Evolutionary conservation across 1,140 invertebrate species (phyloP), one percentile per base, ranked within the genome.

Genomic region (Drosophila sechellia): DNA sequence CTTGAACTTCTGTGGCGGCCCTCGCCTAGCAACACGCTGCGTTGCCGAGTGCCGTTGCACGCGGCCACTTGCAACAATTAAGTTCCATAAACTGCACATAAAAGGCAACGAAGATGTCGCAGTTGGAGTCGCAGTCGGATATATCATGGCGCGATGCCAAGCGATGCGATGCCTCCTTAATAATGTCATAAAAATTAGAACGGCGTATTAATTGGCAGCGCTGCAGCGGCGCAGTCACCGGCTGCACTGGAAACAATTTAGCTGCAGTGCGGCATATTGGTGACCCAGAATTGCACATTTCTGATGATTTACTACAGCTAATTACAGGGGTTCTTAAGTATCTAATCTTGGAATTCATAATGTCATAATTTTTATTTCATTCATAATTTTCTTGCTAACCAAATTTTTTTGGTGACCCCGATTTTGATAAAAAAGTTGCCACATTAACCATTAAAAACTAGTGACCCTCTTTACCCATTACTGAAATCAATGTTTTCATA

Each of bases 141-240:
- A 68, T 68, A 68, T 68, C 60, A 66, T 68, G 60, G 60, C 6
- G 64, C 64, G 59, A 64, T 65, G 37, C 64, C 20, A 66, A 42
- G 45, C 63, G 55, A 77, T 55, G 65, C 71, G 77, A 73, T 74
- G 77, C 83, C 84, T 89, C 72, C 84, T 89, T 90, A 89, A 89
- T 89, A 89, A 89, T 89, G 84, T 89, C 84, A 89, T 89, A 89
- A 89, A 89, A 89, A 89, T 89, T 89, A 89, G 84, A 89, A 90
- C 80, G 84, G 84, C 84, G 84, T 89, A 87, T 87, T 87, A 87
- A 87, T 87, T 87, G 84, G 84, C 81, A 78, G 43, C 53, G 55
- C 60, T 12, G 48, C 52, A 20, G 49, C 72, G 54, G 48, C 66
- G 73, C 64, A 27, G 63, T 22, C 77, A 34, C 25, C 22, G 40